Base-by-base conservation (phyloP, 2,797 vertebrate genomes). In the Meriones psammophilus region DNA sequence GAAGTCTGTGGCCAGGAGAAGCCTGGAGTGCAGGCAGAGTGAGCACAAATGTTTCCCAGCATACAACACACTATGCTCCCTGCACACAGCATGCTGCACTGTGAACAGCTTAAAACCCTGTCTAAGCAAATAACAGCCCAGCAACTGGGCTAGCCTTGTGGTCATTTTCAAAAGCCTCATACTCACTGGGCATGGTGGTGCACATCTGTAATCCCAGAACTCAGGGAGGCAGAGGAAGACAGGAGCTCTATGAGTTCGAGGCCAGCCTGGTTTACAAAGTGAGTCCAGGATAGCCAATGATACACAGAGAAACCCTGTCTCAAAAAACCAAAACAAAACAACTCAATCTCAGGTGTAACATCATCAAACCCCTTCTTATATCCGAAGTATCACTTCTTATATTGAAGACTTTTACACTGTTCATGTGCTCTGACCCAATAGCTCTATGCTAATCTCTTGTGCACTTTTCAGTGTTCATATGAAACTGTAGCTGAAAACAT, bases 391-490 rank as follows among this genome's bases (percentile, higher is more conserved):
- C 68, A 92, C 7, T 69, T 89, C 88, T 54, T 56, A 89, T 36
- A 71, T 60, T 26, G 94, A 92, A 93, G 58, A 71, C 58, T 46
- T 54, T 33, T 46, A 13, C 39, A 50, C 74, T 66, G 30, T n/a
- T 91, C 42, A 60, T 42, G 30, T 66, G 46, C 39, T 94, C 62
- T 87, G 3, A 87, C 6, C 33, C 85, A 92, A 68, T 80, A 91
- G 89, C 76, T 78, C 66, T 77, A 79, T 20, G 54, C 46, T 83
- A 93, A 89, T 81, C 88, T 30, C 36, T 77, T 89, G n/a, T 62
- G n/a, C 87, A 69, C 69, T 93, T 81, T 97, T 54, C 62, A 96
- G 76, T 46, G 74, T 36, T 13, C 50, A 89, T 74, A 62, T 12
- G 56, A 91, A 93, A 17, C 92, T 33, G 85, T 74, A 91, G 36